phyloP scores from a whole-genome alignment of 2,113 vertebrate genomes.

The Syrrhaptes paradoxus region DNA sequence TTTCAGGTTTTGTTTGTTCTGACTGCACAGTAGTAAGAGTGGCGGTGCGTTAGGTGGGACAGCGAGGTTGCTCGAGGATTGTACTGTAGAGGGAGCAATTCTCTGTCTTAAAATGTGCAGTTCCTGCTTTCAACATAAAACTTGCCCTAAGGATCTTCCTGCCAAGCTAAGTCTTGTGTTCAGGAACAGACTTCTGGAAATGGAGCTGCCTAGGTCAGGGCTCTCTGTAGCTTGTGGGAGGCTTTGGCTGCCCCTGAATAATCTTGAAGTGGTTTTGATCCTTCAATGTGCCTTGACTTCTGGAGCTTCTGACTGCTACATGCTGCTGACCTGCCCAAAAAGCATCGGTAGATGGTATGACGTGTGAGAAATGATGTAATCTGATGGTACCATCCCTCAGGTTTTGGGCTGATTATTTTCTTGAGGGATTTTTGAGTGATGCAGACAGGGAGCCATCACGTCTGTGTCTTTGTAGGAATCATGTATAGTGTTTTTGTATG shows the following conservation, averaged over 20 bases:
- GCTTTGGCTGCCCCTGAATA: background rate
- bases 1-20: background rate
- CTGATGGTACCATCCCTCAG: rapidly evolving
- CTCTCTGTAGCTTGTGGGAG: background rate
- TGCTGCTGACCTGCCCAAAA: background rate
- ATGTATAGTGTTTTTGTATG: background rate
- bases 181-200: background rate
- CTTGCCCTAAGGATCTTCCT: background rate
- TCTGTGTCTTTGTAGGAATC: background rate
- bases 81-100: background rate
- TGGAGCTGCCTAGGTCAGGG: background rate
- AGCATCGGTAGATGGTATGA: rapidly evolving
- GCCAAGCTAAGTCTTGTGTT: background rate
- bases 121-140: background rate
- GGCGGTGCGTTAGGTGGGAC: background rate
- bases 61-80: background rate
- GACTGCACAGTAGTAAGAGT: background rate
- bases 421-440: background rate
- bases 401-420: background rate
- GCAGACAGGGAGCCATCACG: background rate
- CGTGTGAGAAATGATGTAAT: background rate
- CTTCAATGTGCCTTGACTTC: background rate
- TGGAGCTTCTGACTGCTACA: background rate
- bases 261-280: background rate
- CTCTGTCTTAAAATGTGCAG: background rate